phyloP scores from a whole-genome alignment of 2,888 invertebrate genomes.

The Hipparchia semele region DNA sequence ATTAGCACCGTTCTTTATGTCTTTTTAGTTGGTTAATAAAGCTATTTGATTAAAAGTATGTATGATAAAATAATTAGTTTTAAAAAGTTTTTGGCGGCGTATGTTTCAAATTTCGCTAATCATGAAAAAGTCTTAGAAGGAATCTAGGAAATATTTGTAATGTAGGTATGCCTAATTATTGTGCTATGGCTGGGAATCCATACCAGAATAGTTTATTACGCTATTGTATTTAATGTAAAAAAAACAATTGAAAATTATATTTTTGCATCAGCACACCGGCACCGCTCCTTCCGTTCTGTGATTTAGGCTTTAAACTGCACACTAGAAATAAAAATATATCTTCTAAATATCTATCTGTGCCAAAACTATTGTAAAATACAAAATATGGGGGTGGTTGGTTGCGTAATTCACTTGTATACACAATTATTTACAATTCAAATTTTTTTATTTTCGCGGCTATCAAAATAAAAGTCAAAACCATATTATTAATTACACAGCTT shows the following conservation, averaged over 20 bases:
- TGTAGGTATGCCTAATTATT: slow-evolving; percentile 52
- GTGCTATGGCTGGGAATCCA: slow-evolving; percentile 48
- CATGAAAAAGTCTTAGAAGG: slow-evolving; percentile 52
- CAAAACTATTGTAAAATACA: slow-evolving; percentile 57
- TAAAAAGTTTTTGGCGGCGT: neutral
- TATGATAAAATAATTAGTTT: too few species aligned
- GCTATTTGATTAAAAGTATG: too few species aligned
- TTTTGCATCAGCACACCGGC: slow-evolving; percentile 74
- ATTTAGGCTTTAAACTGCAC: slow-evolving; percentile 73
- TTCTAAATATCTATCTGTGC: slow-evolving; percentile 68
- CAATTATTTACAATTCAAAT: neutral
- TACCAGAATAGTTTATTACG: slow-evolving; percentile 55
- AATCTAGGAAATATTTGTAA: slow-evolving; percentile 49
- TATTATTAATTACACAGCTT: neutral
- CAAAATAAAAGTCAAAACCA: neutral
- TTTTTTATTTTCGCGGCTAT: neutral
- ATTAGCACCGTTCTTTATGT: too few species aligned
- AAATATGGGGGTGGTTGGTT: slow-evolving; percentile 10
- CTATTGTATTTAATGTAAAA: slow-evolving; percentile 54
- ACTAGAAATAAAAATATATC: slow-evolving; percentile 57
- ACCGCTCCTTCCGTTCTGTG: slow-evolving; percentile 78
- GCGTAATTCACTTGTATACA: slow-evolving; percentile 7
- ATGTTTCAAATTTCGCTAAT: slow-evolving; percentile 48
- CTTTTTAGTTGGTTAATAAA: too few species aligned
- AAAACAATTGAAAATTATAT: slow-evolving; percentile 60